Evolutionary conservation across 2,113 vertebrate species (phyloP).

Genomic region (Psophia crepitans): DNA sequence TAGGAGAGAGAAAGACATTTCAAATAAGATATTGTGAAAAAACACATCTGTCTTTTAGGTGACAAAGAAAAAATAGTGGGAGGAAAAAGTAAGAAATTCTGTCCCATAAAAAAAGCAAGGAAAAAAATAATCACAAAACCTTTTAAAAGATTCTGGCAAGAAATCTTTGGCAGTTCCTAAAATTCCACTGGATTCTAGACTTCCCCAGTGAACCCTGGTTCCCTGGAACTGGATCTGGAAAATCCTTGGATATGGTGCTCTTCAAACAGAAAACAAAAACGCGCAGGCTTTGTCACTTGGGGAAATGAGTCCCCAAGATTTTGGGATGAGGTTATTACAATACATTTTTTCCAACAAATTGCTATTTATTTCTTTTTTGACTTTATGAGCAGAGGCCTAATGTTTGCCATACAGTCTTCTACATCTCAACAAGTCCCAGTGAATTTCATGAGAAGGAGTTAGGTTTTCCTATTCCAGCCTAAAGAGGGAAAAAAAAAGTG

Average conservation of each 20-base stretch:
- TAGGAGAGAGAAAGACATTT: background rate
- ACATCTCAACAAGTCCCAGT: background rate
- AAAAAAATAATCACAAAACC: background rate
- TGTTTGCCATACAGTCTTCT: background rate
- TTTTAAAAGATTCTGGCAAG: constrained; percentile 2
- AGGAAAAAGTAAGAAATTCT: background rate
- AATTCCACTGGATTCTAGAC: constrained; percentile 14
- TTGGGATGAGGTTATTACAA: background rate
- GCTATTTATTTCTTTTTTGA: background rate
- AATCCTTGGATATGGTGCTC: background rate
- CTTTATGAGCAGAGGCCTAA: background rate
- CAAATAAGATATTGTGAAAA: background rate
- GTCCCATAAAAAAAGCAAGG: background rate
- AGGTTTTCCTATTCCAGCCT: background rate
- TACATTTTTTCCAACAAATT: background rate
- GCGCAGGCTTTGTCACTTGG: background rate
- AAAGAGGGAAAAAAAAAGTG: background rate
- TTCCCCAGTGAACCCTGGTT: background rate
- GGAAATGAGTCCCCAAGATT: background rate
- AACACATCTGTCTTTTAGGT: background rate
- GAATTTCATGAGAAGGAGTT: background rate
- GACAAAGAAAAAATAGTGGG: background rate
- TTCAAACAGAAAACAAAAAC: background rate
- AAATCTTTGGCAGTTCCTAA: constrained; percentile 1
- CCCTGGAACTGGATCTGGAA: constrained; percentile 18